Conservation (phyloP, 1,140 invertebrate genomes). For the Scaptomyza montana region DNA sequence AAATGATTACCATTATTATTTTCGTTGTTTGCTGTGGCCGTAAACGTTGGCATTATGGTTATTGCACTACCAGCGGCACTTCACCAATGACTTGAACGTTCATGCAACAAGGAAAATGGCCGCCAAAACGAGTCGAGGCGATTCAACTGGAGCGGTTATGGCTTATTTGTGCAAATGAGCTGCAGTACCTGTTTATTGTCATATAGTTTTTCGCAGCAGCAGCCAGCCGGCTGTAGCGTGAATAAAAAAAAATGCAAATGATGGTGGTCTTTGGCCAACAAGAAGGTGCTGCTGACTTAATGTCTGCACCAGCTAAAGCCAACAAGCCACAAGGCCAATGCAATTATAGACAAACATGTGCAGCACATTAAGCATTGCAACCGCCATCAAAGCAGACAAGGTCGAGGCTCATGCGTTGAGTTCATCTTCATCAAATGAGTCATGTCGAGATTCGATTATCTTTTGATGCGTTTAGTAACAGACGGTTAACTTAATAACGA, state of each 20-base stretch:
- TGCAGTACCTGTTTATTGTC: conserved; percentile 75
- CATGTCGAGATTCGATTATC: too few relatives aligned
- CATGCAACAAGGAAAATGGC: conserved; percentile 41
- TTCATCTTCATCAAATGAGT: too few relatives aligned
- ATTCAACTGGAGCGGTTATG: conserved; percentile 64
- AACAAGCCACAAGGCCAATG: conserved; percentile 53
- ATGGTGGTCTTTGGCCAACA: conserved; percentile 59
- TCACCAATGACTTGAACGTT: background rate
- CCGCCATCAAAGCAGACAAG: too few relatives aligned
- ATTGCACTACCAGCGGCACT: conserved; percentile 52
- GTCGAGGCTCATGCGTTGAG: too few relatives aligned
- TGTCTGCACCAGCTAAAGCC: conserved; percentile 19
- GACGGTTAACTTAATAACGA: too few relatives aligned
- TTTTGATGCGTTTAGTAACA: too few relatives aligned
- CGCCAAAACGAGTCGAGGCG: conserved; percentile 14
- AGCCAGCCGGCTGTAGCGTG: background rate
- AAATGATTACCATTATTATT: conserved; percentile 82
- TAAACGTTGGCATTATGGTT: conserved; percentile 77
- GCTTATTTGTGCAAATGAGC: conserved; percentile 80
- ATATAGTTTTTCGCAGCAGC: conserved; percentile 36
- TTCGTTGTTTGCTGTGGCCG: conserved; percentile 77
- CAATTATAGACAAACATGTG: conserved; percentile 1
- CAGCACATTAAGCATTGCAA: conserved; percentile 14
- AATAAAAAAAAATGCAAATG: conserved; percentile 64
- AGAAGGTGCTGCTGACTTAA: conserved; percentile 37